Evolutionary conservation across 1,140 invertebrate species (phyloP).

Genomic region (Drosophila leontia): DNA sequence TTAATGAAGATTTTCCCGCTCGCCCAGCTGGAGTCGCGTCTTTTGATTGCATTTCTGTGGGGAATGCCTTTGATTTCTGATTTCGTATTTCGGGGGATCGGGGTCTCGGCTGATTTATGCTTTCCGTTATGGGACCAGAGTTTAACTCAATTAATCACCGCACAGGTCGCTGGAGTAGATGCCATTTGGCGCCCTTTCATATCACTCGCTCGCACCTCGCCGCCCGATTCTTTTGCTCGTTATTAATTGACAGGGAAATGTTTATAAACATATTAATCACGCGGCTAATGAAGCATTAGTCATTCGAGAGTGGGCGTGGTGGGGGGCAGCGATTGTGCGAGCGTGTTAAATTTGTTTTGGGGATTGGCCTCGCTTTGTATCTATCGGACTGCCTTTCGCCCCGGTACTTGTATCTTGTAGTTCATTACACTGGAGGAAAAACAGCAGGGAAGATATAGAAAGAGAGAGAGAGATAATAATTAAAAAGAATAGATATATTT

Average conservation of each 20-base stretch:
- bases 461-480: too few species aligned
- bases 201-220: slow-evolving; percentile 34
- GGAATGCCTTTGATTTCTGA: slow-evolving; percentile 38
- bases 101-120: slow-evolving; percentile 49
- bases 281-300: slow-evolving; percentile 78
- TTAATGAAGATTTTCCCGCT: slow-evolving; percentile 79
- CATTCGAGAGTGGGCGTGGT: slow-evolving; percentile 50
- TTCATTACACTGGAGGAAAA: slow-evolving; percentile 2
- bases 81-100: slow-evolving; percentile 13
- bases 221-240: slow-evolving; percentile 31
- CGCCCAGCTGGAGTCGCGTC: slow-evolving; percentile 56
- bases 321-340: slow-evolving; percentile 30
- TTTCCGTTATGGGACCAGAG: slow-evolving; percentile 55
- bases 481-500: neutral
- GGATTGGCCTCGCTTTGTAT: slow-evolving; percentile 40
- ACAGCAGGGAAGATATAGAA: too few species aligned
- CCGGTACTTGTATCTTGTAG: slow-evolving; percentile 42
- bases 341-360: slow-evolving; percentile 64
- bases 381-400: slow-evolving; percentile 33
- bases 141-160: slow-evolving; percentile 51
- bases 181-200: slow-evolving; percentile 68
- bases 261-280: slow-evolving; percentile 84
- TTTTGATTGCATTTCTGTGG: slow-evolving; percentile 48
- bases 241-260: slow-evolving; percentile 82
- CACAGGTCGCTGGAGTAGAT: slow-evolving; percentile 31